A percentile compares a stretch with the other conserved stretches of the same genome.
Conservation (phyloP, 2,797 vertebrate species). For the Smutsia temminckii region DNA sequence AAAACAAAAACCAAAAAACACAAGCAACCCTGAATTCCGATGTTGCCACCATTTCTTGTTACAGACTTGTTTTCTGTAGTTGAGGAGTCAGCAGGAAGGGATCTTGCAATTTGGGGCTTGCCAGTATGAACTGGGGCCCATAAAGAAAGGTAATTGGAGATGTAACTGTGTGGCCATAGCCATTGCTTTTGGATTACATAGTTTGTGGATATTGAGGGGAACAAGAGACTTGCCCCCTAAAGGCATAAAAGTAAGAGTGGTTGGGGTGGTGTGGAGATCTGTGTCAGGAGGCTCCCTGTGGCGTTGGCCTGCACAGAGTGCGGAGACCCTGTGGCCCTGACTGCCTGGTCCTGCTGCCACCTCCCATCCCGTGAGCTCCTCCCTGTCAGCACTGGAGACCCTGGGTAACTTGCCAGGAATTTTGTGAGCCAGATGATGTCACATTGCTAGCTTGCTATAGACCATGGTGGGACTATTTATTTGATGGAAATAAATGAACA, state of each 20-base stretch:
- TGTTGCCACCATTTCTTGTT: background rate
- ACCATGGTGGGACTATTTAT: background rate
- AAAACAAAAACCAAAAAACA: background rate
- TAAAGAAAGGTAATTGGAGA: background rate
- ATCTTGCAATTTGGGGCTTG: background rate
- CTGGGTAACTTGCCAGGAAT: background rate
- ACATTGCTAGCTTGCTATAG: background rate
- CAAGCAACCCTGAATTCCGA: background rate
- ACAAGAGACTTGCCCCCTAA: background rate
- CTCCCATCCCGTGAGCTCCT: background rate
- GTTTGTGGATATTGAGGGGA: background rate
- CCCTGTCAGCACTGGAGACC: background rate
- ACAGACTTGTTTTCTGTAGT: background rate
- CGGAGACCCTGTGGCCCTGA: background rate
- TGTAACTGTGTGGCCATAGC: background rate
- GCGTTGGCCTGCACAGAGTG: background rate
- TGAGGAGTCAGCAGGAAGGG: background rate
- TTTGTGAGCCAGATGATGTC: background rate
- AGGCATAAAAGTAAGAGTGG: background rate
- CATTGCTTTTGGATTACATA: background rate
- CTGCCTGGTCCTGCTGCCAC: background rate
- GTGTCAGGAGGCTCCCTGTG: background rate
- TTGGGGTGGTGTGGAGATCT: background rate
- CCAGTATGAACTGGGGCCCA: background rate
- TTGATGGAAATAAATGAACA: conserved; percentile 4